Evolutionary conservation across 64 coral and sea anemone species (phyloP), one percentile per base, ranked within the genome.

Genomic region (Pachyseris speciosa): DNA sequence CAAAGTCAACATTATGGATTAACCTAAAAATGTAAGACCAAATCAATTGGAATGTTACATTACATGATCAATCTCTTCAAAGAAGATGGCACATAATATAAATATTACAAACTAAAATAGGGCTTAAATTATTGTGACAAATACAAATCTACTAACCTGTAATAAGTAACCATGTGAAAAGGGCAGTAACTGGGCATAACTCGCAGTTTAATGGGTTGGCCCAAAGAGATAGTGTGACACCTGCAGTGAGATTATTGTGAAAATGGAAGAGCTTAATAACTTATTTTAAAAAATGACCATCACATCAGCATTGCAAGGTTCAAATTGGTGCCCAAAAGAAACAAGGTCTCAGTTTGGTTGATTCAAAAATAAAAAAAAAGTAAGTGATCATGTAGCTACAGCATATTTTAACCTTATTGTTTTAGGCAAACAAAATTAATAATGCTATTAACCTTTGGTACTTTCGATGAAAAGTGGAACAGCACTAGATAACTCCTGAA

Each of bases 151-250:
- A 69, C 83, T 22, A 65, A 89, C 87, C 87, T 64, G 87, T 69
- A 25, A 89, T 26, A 13, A 75, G 86, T 26, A 88, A 76, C 86
- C 86, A 88, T 4, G 55, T 42, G 32, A 88, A 75, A 43, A 88
- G 72, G 29, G 87, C 87, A 74, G 72, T 88, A 55, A 89, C 87
- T 64, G 87, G 87, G 72, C 87, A 89, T 41, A 89, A 28, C 27
- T 89, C 74, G 11, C 37, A 51, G 28, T 89, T 89, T 64, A 89
- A 70, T 10, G 83, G 40, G 65, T 86, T 86, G 22, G 83, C 58
- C 83, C 83, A 86, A 41, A 86, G 63, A 40, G 83, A 67, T 8
- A 86, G 63, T 45, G 34, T 86, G 16, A 86, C 83, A n/a, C 83
- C 65, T 86, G 49, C 9, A 78, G 32, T 17, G 15, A 39, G 61